A percentile compares a stretch with the other conserved stretches of the same genome.
Conservation (phyloP, 2,797 vertebrate genomes). For the Falco novaeseelandiae region DNA sequence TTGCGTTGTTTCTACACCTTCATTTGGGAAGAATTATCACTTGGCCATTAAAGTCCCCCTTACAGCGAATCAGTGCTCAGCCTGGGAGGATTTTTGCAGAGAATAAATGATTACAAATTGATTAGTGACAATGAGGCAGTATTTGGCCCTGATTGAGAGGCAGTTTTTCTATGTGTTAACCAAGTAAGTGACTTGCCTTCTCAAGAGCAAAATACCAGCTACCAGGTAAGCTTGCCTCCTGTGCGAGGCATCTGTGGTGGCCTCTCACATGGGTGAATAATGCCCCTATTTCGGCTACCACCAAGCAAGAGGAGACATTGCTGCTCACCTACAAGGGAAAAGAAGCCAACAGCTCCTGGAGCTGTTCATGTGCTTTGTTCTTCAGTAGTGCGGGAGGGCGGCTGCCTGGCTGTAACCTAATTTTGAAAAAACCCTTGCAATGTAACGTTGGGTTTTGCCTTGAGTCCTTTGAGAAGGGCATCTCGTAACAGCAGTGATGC, state of each 20-base stretch:
- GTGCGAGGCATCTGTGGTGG: neutral
- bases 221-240: neutral
- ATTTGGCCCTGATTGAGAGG: neutral
- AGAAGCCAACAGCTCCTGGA: neutral
- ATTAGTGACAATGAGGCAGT: neutral
- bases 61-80: conserved; percentile 25
- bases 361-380: neutral
- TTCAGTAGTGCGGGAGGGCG: neutral
- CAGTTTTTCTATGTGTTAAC: neutral
- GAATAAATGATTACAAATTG: neutral
- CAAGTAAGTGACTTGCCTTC: neutral
- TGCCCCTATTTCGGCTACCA: neutral
- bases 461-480: neutral
- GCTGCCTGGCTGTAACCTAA: neutral
- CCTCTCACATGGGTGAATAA: neutral
- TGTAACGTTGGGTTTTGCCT: neutral
- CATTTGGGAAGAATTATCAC: conserved; percentile 40
- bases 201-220: neutral
- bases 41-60: conserved; percentile 6
- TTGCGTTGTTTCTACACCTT: conserved; percentile 49
- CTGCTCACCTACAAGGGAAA: neutral
- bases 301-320: neutral
- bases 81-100: neutral
- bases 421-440: neutral
- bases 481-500: neutral